Base-by-base conservation (phyloP, 2,888 invertebrate species). In the Phania funesta region DNA sequence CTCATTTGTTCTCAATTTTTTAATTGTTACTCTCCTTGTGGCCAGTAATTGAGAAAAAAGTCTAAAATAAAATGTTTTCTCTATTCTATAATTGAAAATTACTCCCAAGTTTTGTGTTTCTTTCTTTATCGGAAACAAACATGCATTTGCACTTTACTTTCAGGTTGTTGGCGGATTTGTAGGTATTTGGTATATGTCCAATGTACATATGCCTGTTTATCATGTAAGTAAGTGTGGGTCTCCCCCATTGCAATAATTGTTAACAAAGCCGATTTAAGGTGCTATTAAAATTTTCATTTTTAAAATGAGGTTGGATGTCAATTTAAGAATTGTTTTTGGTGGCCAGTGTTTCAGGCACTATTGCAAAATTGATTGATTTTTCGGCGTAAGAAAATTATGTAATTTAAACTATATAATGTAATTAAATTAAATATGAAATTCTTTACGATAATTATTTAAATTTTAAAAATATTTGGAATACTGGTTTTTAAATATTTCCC, bases 71-170 rank as follows among this genome's bases (percentile, higher is more conserved):
- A 29, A 41, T 73, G 5, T 60, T 9, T 41, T 65, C 64, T 74
- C 64, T 56, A 64, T 74, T 56, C 64, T 46, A 46, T 38, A 29
- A 52, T 22, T 52, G 41, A 73, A 73, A 50, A 65, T 38, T 65
- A 65, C 56, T 52, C 52, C 35, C n/a, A 16, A 16, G 29, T 60
- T 50, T 29, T 26, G n/a, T 71, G 52, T n/a, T 18, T 24, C 35
- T 32, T 32, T 64, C 52, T 56, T 26, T 35, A 35, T 11, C 7
- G 1, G 26, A 52, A 24, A 64, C 24, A 54, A 67, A 58, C 75
- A 58, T 67, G 67, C 50, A 58, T 76, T 76, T 76, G 67, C 67
- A 76, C 35, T 65, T 67, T 75, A 58, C 38, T 58, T 67, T 74
- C 38, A 62, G 29, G 26, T 73, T 6, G 41, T 29, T 29, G 20